Base-by-base conservation (phyloP, 2,797 vertebrate species). In the Psittacula echo region DNA sequence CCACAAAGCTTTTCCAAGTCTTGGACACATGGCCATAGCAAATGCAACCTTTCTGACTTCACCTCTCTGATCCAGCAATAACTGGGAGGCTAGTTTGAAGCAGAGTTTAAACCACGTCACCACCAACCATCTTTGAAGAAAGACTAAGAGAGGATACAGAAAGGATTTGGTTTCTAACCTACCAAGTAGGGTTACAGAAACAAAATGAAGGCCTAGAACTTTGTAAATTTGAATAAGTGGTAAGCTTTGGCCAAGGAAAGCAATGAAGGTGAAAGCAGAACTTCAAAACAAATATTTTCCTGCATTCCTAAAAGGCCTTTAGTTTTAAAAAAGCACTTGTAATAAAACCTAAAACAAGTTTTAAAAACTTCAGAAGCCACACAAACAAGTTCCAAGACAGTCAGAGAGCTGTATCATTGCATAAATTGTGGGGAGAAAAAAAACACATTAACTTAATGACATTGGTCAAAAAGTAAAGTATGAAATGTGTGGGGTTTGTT, bases 251-350 rank as follows among this genome's bases (percentile, higher is more conserved):
- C 97, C 96, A 97, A 96, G 65, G 82, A 95, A 96, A 97, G 94
- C 94, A 97, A 64, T 0, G 41, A 97, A 96, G 93, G 95, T 97
- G 90, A 96, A 96, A 96, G 90, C 80, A 88, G 92, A 85, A 91
- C 93, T 96, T 97, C 94, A 97, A 97, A 97, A 95, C 94, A 97
- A 97, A 97, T 96, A 96, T 97, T 96, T 95, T 97, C 93, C 87
- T 87, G 92, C 95, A 97, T 97, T 97, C 94, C 96, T 97, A 87
- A 96, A 95, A 92, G 96, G 93, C 96, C 87, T 97, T 94, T 83
- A 78, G 58, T 96, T 96, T 95, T 50, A 92, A 89, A 93, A 94
- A 94, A 83, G 85, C 82, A 85, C 95, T 95, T 94, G 70, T 94
- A 95, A 97, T 95, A 97, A 96, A 95, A 96, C 21, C 81, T 96